These are phyloP conservation scores for Avahi laniger DNA, from an alignment of 2,797 vertebrate species.

Conservation along the genomic window DNA sequence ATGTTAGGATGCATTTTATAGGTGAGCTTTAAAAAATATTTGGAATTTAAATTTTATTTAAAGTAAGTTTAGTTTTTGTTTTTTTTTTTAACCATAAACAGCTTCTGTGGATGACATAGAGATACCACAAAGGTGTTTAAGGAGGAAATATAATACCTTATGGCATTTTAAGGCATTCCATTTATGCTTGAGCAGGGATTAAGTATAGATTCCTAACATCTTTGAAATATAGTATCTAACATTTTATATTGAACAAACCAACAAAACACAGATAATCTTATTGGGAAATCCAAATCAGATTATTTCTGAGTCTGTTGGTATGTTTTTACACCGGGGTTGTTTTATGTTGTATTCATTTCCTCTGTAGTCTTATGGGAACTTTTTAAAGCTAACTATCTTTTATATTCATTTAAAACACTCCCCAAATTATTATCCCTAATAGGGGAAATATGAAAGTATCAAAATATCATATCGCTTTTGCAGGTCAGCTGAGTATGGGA, in stretches of 20 bases:
- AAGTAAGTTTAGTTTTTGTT: not conserved
- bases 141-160: not conserved
- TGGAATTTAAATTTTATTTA: conserved; percentile 35
- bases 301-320: not conserved
- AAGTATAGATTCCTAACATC: not conserved
- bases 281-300: not conserved
- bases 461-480: conserved; percentile 22
- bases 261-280: not conserved
- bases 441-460: conserved; percentile 27
- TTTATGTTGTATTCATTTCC: not conserved
- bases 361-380: not conserved
- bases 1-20: not conserved
- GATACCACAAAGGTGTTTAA: not conserved
- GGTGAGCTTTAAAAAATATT: conserved; percentile 2
- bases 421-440: conserved; percentile 15
- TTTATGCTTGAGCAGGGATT: not conserved
- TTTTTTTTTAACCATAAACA: not conserved
- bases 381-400: not conserved
- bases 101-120: not conserved
- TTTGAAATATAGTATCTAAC: not conserved
- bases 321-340: not conserved
- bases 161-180: not conserved
- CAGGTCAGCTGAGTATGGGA: not conserved
- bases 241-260: not conserved
- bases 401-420: conserved; percentile 18